These are phyloP conservation scores for Aleadryas rufinucha DNA, from an alignment of 2,113 vertebrate genomes.

Conservation along the genomic window DNA sequence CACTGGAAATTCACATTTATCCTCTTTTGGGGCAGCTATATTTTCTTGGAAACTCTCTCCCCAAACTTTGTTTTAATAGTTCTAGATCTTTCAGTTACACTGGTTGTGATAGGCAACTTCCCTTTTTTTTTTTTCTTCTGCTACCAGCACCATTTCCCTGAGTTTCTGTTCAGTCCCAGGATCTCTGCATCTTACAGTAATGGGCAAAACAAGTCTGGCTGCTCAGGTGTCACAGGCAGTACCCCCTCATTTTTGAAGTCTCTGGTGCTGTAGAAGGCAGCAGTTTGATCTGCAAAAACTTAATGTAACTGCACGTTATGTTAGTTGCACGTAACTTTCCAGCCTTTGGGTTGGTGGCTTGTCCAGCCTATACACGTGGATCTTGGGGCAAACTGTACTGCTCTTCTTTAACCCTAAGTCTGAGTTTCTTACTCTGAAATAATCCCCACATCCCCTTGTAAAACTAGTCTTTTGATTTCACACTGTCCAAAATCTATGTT, in stretches of 20 bases:
- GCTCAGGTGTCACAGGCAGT: neutral
- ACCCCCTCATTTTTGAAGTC: neutral
- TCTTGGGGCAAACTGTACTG: neutral
- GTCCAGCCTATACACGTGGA: neutral
- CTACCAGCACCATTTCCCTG: neutral
- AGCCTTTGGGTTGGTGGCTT: neutral
- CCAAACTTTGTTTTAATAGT: neutral
- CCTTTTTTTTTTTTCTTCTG: neutral
- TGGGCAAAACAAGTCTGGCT: neutral
- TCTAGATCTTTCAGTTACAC: neutral
- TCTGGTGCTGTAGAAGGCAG: neutral
- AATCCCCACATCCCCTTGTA: neutral
- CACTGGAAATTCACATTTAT: neutral
- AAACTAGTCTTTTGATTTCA: neutral
- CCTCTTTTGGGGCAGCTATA: neutral
- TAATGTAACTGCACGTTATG: too few species aligned
- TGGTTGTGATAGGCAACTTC: neutral
- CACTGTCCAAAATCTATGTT: neutral
- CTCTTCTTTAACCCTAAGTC: neutral
- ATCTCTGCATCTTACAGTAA: neutral
- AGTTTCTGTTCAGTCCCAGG: neutral
- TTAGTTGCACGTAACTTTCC: neutral
- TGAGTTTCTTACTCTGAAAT: neutral
- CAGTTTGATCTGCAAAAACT: neutral
- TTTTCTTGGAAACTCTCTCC: neutral